phyloP scores from a whole-genome alignment of 2,113 vertebrate species.

The Ceyx cyanopectus region DNA sequence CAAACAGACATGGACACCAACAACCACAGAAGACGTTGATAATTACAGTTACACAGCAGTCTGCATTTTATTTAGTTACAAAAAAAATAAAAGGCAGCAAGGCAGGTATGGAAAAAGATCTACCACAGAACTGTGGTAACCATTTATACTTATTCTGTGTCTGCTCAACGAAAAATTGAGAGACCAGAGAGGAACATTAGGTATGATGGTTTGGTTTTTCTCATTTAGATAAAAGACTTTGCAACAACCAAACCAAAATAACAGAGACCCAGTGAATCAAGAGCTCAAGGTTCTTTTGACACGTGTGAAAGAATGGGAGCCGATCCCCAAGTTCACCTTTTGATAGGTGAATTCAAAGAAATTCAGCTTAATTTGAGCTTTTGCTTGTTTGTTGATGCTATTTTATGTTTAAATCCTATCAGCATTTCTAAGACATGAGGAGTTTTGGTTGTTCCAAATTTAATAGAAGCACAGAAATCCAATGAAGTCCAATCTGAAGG shows the following conservation, averaged over 20 bases:
- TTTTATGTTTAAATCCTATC: not conserved
- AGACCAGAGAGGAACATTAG: not conserved
- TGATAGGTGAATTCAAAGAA: not conserved
- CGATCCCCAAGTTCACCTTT: not conserved
- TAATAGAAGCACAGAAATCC: not conserved
- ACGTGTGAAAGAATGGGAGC: not conserved
- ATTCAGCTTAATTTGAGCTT: not conserved
- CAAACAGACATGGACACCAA: conserved; percentile 76
- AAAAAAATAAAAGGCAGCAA: conserved; percentile 78
- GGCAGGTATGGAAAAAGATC: conserved; percentile 70
- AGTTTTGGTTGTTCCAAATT: not conserved
- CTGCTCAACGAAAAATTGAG: not conserved
- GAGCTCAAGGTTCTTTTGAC: conserved; percentile 40
- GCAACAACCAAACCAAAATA: not conserved
- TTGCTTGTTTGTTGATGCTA: not conserved
- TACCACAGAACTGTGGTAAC: conserved; percentile 9
- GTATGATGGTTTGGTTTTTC: not conserved
- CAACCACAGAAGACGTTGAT: conserved; percentile 73
- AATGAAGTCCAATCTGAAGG: conserved; percentile 10
- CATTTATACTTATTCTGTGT: not conserved
- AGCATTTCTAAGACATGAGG: not conserved
- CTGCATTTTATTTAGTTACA: conserved; percentile 69
- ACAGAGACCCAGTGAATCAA: not conserved
- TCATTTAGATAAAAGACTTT: not conserved
- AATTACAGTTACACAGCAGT: conserved; percentile 72